Percentiles rank a stretch among this genome's conserved stretches.
Conservation (phyloP, 2,113 vertebrate genomes). For the Glaucidium brasilianum region DNA sequence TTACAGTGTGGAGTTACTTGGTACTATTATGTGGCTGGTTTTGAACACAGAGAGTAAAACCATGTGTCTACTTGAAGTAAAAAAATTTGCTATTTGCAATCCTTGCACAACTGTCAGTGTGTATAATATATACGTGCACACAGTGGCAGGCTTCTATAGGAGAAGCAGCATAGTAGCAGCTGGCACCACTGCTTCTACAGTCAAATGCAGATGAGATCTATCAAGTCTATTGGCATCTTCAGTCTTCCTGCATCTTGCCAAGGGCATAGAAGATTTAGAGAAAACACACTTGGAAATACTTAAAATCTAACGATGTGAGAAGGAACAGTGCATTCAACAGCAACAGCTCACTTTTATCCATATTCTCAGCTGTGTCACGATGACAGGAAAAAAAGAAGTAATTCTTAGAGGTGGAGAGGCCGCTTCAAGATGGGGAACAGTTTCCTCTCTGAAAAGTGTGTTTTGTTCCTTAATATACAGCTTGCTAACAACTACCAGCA, state of each 20-base stretch:
- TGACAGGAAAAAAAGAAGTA: background rate
- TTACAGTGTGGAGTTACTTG: background rate
- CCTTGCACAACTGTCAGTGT: background rate
- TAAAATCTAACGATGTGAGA: background rate
- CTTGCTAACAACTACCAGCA: background rate
- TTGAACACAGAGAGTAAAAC: background rate
- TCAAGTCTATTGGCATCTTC: background rate
- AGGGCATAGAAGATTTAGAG: background rate
- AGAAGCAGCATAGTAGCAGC: background rate
- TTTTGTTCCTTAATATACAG: background rate
- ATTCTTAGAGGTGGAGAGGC: background rate
- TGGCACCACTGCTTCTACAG: constrained; percentile 2
- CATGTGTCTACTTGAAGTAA: background rate
- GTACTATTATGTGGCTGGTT: background rate
- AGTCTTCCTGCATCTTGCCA: background rate
- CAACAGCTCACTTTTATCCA: background rate
- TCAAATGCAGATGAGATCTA: background rate
- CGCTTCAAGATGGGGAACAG: background rate
- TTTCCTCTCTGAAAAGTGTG: background rate
- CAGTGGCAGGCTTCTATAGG: background rate
- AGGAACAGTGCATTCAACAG: background rate
- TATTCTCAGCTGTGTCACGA: background rate
- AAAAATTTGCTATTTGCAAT: background rate
- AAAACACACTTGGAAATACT: background rate
- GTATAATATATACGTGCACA: accelerated